A percentile compares a stretch with the other conserved stretches of the same genome.
Evolutionary conservation across 2,797 vertebrate species (phyloP).

Genomic region (Heterohyrax brucei): DNA sequence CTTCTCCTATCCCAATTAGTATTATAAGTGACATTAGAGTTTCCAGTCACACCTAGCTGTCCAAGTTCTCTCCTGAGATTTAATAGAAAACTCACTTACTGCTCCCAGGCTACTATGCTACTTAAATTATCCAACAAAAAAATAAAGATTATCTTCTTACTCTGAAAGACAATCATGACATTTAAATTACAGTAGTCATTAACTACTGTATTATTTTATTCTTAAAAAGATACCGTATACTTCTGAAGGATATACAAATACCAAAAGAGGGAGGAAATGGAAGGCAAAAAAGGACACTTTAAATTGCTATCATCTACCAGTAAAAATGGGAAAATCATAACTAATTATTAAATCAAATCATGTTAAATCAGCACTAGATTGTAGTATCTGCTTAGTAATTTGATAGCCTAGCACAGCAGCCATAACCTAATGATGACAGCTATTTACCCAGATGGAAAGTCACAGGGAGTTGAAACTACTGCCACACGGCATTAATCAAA

Average conservation of each 20-base stretch:
- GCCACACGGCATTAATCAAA: conserved; percentile 82
- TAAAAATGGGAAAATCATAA: conserved; percentile 74
- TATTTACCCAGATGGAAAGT: conserved; percentile 85
- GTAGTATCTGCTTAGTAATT: conserved; percentile 78
- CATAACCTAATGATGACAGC: conserved; percentile 84
- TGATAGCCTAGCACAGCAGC: conserved; percentile 73
- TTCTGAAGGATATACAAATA: conserved; percentile 54
- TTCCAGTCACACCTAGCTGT: background rate
- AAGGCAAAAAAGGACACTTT: conserved; percentile 64
- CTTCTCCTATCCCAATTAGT: background rate
- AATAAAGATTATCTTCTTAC: background rate
- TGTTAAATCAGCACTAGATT: conserved; percentile 80
- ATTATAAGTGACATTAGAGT: background rate
- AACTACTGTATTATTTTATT: conserved; percentile 70
- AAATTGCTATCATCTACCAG: conserved; percentile 72
- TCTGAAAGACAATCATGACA: conserved; percentile 64
- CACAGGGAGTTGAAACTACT: conserved; percentile 76
- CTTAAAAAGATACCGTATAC: conserved; percentile 49
- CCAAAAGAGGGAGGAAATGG: conserved; percentile 19
- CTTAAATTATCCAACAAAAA: conserved; percentile 61
- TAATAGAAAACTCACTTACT: conserved; percentile 46
- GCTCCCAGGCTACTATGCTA: background rate
- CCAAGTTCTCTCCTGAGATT: background rate
- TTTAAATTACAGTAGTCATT: conserved; percentile 68
- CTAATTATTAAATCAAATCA: conserved; percentile 84